Evolutionary conservation across 2,888 invertebrate genomes (phyloP), one percentile per base, ranked within the genome.

Genomic region (Microctonus aethiopoides): DNA sequence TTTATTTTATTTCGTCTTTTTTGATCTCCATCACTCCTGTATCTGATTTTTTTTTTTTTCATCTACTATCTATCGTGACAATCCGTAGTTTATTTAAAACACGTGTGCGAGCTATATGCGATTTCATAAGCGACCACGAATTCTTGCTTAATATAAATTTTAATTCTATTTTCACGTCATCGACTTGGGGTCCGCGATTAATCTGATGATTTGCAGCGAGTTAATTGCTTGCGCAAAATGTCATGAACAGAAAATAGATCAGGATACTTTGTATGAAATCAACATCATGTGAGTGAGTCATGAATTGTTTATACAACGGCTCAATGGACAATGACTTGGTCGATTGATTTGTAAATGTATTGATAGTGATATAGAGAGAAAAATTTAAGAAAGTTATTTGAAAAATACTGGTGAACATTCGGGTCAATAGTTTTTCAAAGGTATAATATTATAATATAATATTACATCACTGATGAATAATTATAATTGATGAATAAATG

Each of bases 71-170:
- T 71, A 64, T 67, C 20, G 20, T n/a, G 10, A 9, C 16, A 57
- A 57, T 26, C 54, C 24, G 7, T 67, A 70, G 67, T 59, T 64
- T 63, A 56, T 66, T 62, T 67, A 61, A 52, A 62, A 36, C 61
- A 34, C 52, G 51, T 64, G 29, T 46, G 54, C 64, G 64, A 63
- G 72, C 68, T 76, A 73, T 73, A n/a, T n/a, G n/a, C n/a, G 68
- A 75, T 77, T 77, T 75, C 75, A 73, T 75, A 74, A 76, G 71
- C 68, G 73, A 75, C 77, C 75, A 71, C 75, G 51, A 72, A 74
- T 75, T 76, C 67, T 76, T 76, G 76, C 65, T 16, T 20, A 34
- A 20, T 34, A 3, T 16, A 16, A 36, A 34, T 22, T 11, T 32
- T 6, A 32, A 59, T 13, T 39, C 16, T 41, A 7, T 11, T 54